phyloP scores from a whole-genome alignment of 1,140 invertebrate genomes.

The Helicoverpa zea region DNA sequence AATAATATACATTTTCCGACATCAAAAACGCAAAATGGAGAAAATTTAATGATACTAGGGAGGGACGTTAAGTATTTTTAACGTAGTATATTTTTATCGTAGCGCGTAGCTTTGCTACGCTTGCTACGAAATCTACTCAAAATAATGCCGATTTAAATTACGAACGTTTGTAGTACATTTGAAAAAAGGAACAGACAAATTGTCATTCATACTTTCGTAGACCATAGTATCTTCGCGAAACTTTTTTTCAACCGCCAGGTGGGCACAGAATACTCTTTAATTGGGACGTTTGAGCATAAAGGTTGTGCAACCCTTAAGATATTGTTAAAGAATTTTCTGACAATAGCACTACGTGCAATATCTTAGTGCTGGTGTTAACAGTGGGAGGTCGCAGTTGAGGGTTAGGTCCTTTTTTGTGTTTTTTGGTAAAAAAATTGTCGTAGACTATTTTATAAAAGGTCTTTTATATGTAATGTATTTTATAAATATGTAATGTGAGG shows the following conservation, averaged over 20 bases:
- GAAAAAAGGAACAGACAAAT: conserved; percentile 6
- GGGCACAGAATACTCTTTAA: conserved; percentile 47
- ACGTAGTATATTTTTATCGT: background rate
- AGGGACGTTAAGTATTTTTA: too few species aligned
- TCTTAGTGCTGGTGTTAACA: background rate
- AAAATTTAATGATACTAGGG: too few species aligned
- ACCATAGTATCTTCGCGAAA: background rate
- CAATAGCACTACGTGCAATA: background rate
- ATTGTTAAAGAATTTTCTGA: conserved; percentile 23
- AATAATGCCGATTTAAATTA: background rate
- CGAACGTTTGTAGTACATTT: background rate
- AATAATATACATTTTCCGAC: too few species aligned
- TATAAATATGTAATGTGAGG: too few species aligned
- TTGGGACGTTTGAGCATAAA: conserved; percentile 41
- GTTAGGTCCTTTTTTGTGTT: background rate
- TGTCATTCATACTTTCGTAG: background rate
- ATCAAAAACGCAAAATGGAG: too few species aligned
- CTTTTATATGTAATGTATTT: too few species aligned
- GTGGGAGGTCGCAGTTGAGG: conserved; percentile 21
- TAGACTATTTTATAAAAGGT: too few species aligned
- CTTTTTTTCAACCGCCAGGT: conserved; percentile 35
- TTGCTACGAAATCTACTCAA: conserved; percentile 2
- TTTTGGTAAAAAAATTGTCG: background rate
- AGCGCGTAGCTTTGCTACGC: conserved; percentile 12
- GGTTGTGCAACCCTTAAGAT: conserved; percentile 31